Base-by-base conservation (phyloP, 2,113 vertebrate species). In the Bos javanicus region DNA sequence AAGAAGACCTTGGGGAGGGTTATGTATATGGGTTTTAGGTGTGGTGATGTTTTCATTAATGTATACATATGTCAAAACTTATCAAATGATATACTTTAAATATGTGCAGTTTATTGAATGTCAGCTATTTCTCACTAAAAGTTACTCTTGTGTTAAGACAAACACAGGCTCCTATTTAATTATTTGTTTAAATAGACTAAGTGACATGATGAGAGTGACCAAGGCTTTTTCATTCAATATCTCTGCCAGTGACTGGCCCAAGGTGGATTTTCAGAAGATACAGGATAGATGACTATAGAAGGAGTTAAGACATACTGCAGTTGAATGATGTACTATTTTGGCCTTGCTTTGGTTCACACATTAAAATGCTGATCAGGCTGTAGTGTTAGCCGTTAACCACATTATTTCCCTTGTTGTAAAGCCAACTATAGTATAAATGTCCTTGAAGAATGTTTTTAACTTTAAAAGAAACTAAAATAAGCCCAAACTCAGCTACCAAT, bases 391-490 rank as follows among this genome's bases (percentile, higher is more conserved):
- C 15, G 13, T 87, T 95, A 86, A 52, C 33, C 82, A 26, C 52
- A 56, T 59, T 94, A 52, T 96, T 92, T 76, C 30, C 64, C 88
- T 87, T 80, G 28, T n/a, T 62, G 10, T 95, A 74, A 94, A 96
- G 67, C 15, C 62, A 96, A 67, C 28, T 74, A 15, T 39, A 50
- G 7, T 76, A 64, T 91, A 62, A 88, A 95, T 88, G 85, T 56
- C 88, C 54, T 97, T 86, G 76, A 97, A 92, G 81, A 82, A 60
- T 54, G 39, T 67, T 92, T 95, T 97, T 92, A 56, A 60, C 60
- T 39, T n/a, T 80, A 96, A 95, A 93, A 46, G 19, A 23, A 83
- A 87, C 28, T 52, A 64, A 97, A 96, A 91, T 95, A 95, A 97
- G 30, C 78, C n/a, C 46, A 95, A 83, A 64, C 14, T 59, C 82